Percentiles rank a stretch among this genome's conserved stretches.
These are phyloP conservation scores for Oryzias celebensis DNA, from an alignment of 2,113 vertebrate species.

Conservation along the genomic window DNA sequence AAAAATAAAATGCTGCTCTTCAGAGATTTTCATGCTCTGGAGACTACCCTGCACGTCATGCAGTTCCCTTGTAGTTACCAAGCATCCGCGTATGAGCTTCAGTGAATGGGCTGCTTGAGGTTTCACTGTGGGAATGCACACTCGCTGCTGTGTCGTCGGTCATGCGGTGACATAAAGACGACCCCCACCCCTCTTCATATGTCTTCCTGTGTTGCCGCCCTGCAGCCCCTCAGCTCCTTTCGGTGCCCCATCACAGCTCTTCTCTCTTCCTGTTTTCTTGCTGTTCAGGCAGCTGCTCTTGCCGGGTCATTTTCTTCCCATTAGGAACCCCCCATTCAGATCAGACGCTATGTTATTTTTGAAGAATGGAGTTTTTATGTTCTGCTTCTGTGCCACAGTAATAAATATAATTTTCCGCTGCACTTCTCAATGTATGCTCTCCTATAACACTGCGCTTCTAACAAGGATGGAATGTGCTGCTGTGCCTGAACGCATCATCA, in stretches of 20 bases:
- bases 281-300: conserved; percentile 32
- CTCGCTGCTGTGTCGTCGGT: conserved; percentile 21
- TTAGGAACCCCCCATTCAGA: conserved; percentile 17
- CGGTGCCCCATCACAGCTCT: conserved; percentile 10
- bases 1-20: neutral
- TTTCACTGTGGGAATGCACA: conserved; percentile 34
- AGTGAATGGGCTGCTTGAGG: conserved; percentile 35
- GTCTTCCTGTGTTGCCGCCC: conserved; percentile 17
- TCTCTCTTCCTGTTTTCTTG: conserved; percentile 13
- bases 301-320: conserved; percentile 35
- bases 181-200: conserved; percentile 21
- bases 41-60: conserved; percentile 22
- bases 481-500: conserved; percentile 36
- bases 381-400: conserved; percentile 18
- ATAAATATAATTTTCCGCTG: conserved; percentile 9
- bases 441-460: conserved; percentile 13
- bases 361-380: conserved; percentile 9
- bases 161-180: conserved; percentile 27
- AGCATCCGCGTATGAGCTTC: conserved; percentile 27
- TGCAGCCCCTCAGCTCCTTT: conserved; percentile 7
- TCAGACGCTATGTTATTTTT: conserved; percentile 1
- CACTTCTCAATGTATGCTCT: conserved; percentile 25
- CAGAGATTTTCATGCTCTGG: neutral
- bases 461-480: conserved; percentile 23
- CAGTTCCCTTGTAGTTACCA: conserved; percentile 13